Conservation (phyloP, 2,888 invertebrate genomes). For the Hirtodrosophila duncani region DNA sequence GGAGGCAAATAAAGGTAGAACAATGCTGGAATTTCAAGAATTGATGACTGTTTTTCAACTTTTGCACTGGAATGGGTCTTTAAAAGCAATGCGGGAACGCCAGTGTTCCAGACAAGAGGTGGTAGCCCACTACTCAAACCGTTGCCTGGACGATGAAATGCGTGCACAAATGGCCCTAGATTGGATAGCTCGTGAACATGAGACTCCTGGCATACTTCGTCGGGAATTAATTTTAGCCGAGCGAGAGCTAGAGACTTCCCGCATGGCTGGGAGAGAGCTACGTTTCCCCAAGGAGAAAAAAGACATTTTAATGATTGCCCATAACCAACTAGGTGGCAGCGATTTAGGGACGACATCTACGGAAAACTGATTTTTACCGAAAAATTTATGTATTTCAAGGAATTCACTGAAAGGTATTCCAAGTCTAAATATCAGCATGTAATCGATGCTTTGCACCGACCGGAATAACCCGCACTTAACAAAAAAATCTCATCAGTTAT, state of each 20-base stretch:
- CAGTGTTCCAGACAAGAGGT: constrained; percentile 96
- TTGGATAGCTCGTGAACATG: constrained; percentile 92
- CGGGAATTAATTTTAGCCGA: constrained; percentile 91
- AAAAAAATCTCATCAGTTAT: too few species aligned
- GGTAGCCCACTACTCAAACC: constrained; percentile 94
- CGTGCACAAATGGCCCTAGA: constrained; percentile 96
- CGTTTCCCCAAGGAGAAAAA: constrained; percentile 97
- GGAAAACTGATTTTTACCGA: constrained; percentile 69
- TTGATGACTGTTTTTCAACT: constrained; percentile 98
- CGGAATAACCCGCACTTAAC: too few species aligned
- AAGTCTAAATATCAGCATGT: too few species aligned
- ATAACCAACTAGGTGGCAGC: constrained; percentile 85
- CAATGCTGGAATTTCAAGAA: constrained; percentile 97
- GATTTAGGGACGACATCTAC: constrained; percentile 56
- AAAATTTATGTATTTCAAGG: too few species aligned
- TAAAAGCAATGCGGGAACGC: constrained; percentile 95
- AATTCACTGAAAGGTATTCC: too few species aligned
- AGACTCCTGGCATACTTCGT: constrained; percentile 86
- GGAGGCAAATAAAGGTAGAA: constrained; percentile 91
- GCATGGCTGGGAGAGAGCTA: constrained; percentile 92
- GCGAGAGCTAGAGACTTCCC: constrained; percentile 89
- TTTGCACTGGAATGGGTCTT: constrained; percentile 97
- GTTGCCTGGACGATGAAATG: constrained; percentile 96
- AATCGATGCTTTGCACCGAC: too few species aligned
- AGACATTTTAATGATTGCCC: constrained; percentile 93